Conservation (phyloP, 2,113 vertebrate species). For the Mugil cephalus region DNA sequence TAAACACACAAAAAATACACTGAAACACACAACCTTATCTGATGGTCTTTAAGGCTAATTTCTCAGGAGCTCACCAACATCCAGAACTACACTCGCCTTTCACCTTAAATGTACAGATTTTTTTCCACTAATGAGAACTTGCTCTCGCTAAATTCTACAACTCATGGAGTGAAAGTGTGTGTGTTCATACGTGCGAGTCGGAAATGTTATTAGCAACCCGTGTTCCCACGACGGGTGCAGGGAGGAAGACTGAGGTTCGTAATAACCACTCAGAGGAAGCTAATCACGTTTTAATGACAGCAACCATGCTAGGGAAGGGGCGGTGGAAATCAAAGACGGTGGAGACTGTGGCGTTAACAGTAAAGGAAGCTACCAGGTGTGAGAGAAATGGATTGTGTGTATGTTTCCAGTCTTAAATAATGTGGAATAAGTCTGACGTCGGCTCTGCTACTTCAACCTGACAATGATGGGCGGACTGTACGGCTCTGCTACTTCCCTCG, state of each 20-base stretch:
- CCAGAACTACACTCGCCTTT: conserved; percentile 6
- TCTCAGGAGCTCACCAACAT: conserved; percentile 10
- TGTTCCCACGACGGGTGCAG: conserved; percentile 14
- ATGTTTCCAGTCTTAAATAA: conserved; percentile 9
- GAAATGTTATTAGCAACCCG: conserved; percentile 16
- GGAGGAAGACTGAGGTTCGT: conserved; percentile 51
- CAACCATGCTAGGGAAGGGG: conserved; percentile 16
- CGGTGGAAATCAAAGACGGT: conserved; percentile 15
- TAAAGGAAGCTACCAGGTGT: conserved; percentile 7
- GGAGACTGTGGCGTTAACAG: conserved; percentile 18
- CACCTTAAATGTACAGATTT: conserved; percentile 31
- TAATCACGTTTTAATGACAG: conserved; percentile 64
- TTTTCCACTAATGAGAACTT: conserved; percentile 36
- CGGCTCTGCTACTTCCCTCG: too few species aligned
- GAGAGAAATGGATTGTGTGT: background rate
- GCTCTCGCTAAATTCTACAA: conserved; percentile 43
- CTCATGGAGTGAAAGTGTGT: conserved; percentile 26
- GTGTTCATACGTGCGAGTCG: background rate
- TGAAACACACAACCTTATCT: conserved; percentile 36
- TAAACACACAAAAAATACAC: background rate
- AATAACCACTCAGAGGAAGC: conserved; percentile 56
- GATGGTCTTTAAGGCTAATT: conserved; percentile 36
- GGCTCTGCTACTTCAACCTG: too few species aligned
- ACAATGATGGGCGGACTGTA: too few species aligned
- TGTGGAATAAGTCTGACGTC: conserved; percentile 20